Conservation (phyloP, 2,888 invertebrate genomes). For the Xylota sylvarum region DNA sequence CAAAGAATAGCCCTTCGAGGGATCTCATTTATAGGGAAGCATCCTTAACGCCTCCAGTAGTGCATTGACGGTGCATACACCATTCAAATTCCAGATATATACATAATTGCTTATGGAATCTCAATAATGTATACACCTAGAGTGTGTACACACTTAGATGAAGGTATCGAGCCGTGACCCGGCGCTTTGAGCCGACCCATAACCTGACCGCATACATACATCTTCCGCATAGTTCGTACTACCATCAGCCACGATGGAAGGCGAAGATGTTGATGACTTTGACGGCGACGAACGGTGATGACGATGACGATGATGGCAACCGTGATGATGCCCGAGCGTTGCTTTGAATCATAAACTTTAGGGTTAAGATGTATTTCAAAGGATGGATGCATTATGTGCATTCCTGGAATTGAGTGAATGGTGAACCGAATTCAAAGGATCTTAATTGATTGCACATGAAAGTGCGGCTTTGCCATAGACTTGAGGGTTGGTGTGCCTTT, state of each 20-base stretch:
- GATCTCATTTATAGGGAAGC: conserved; percentile 1
- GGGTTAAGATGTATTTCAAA: conserved; percentile 22
- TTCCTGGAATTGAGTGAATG: conserved; percentile 61
- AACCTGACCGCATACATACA: conserved; percentile 42
- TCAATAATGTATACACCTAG: conserved; percentile 66
- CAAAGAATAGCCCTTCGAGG: conserved; percentile 25
- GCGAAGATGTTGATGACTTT: conserved; percentile 26
- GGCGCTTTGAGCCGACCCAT: conserved; percentile 31
- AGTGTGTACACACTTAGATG: conserved; percentile 43
- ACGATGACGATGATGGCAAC: neutral
- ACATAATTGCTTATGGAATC: conserved; percentile 71
- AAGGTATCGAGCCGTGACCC: conserved; percentile 48
- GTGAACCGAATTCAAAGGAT: conserved; percentile 72
- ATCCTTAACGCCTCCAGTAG: neutral
- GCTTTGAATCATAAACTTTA: conserved; percentile 68
- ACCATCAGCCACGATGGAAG: conserved; percentile 20
- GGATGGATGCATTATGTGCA: conserved; percentile 24
- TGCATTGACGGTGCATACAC: conserved; percentile 4
- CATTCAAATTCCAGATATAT: conserved; percentile 41
- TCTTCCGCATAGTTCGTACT: conserved; percentile 36
- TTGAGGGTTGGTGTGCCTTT: neutral
- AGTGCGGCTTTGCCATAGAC: conserved; percentile 27
- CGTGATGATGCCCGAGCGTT: conserved; percentile 11
- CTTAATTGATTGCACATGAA: conserved; percentile 69
- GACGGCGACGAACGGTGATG: neutral